Evolutionary conservation across 1,140 invertebrate species (phyloP).

Genomic region (Zaprionus davidi): DNA sequence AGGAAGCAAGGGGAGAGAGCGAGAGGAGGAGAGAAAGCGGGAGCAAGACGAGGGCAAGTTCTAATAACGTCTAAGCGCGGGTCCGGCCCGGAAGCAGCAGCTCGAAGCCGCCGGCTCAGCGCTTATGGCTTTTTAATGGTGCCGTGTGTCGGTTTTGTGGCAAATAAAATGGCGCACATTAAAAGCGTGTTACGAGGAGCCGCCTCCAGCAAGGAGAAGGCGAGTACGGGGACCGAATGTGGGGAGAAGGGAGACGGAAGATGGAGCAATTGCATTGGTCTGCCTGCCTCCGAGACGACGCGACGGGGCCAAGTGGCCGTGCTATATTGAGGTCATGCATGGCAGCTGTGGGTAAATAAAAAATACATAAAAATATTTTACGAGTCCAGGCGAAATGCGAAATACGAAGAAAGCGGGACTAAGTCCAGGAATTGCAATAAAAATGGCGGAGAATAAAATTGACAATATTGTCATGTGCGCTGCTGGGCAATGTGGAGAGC

Average conservation of each 20-base stretch:
- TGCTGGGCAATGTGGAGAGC: slow-evolving; percentile 41
- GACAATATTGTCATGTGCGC: slow-evolving; percentile 79
- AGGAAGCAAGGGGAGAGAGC: neutral
- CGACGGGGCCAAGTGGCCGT: slow-evolving; percentile 41
- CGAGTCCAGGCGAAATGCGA: slow-evolving; percentile 52
- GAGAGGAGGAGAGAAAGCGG: neutral
- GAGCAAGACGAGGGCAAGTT: slow-evolving; percentile 36
- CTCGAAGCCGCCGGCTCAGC: slow-evolving; percentile 62
- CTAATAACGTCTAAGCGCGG: slow-evolving; percentile 74
- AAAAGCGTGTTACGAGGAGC: slow-evolving; percentile 68
- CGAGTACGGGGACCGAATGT: neutral
- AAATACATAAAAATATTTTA: slow-evolving; percentile 83
- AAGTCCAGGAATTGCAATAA: slow-evolving; percentile 71
- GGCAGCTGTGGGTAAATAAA: slow-evolving; percentile 74
- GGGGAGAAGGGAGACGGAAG: neutral
- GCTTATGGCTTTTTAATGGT: slow-evolving; percentile 83
- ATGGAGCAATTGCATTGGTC: slow-evolving; percentile 67
- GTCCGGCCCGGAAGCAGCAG: slow-evolving; percentile 55
- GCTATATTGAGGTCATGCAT: slow-evolving; percentile 77
- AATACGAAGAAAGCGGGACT: slow-evolving; percentile 49
- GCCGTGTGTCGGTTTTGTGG: slow-evolving; percentile 81
- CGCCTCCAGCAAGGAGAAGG: slow-evolving; percentile 7
- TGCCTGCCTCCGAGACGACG: neutral
- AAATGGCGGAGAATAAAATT: slow-evolving; percentile 79
- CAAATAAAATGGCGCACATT: slow-evolving; percentile 83